Evolutionary conservation across 1,140 invertebrate genomes (phyloP), one percentile per base, ranked within the genome.

Genomic region (Neodiprion fabricii): DNA sequence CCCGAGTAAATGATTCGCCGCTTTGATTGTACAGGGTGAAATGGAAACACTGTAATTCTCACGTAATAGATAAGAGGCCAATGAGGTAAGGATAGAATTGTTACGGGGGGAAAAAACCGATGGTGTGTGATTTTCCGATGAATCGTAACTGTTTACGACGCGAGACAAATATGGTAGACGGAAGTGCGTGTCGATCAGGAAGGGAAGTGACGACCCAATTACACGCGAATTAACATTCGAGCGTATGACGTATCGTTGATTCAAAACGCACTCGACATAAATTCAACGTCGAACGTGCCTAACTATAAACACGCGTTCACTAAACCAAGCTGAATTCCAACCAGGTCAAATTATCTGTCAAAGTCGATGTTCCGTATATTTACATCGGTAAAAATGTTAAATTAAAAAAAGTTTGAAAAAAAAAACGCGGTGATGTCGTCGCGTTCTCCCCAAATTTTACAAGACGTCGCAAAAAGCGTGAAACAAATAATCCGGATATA

Each of bases 201-300:
- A 79, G 79, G 81, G 82, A 84, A 84, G 77, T 83, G 77, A 48
- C 76, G 81, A 82, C 81, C 82, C 48, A 83, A 76, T 83, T 84
- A 61, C 53, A 61, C 53, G 28, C 28, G n/a, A 40, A 12, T 61
- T 17, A 61, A 17, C 53, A 17, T 61, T 61, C 53, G 53, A 61
- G 53, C 53, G n/a, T 17, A 61, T 61, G 53, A 17, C n/a, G 9
- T 17, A 12, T 40, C 28, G 28, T 40, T 40, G 28, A 40, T 61
- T 61, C 53, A 61, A 61, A 61, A 61, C 53, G 53, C 53, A 12
- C 53, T 61, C 53, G 53, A 61, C n/a, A 17, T 61, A 61, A 61
- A 61, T 61, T 61, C 53, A 17, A 61, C 28, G 28, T 40, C n/a
- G 53, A 61, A 61, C 53, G 53, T 61, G n/a, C 11, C n/a, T 12